Evolutionary conservation across 2,888 invertebrate species (phyloP).

Genomic region (Caenorhabditis wallacei): DNA sequence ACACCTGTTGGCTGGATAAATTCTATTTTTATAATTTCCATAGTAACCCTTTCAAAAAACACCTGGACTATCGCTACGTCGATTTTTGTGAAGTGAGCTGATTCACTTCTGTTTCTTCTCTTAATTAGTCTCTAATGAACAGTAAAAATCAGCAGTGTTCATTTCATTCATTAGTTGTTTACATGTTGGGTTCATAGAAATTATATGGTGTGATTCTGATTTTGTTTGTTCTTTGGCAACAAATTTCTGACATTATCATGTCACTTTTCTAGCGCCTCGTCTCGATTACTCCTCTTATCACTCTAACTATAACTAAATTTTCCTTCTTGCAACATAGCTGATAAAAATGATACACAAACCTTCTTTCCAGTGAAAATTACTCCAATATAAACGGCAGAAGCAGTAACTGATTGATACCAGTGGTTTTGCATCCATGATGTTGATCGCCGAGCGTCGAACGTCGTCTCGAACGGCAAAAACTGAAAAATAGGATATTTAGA

Average conservation of each 20-base stretch:
- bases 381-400: constrained; percentile 92
- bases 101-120: no score
- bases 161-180: background rate
- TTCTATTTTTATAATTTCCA: no score
- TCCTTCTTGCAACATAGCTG: background rate
- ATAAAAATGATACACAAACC: constrained; percentile 82
- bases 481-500: constrained; percentile 17
- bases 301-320: constrained; percentile 44
- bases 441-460: constrained; percentile 93
- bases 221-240: constrained; percentile 28
- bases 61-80: no score
- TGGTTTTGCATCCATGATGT: constrained; percentile 92
- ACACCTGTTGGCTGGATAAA: no score
- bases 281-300: constrained; percentile 36
- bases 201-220: constrained; percentile 37
- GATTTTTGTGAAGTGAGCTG: no score
- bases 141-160: background rate
- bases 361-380: constrained; percentile 95
- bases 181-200: background rate
- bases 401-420: constrained; percentile 86
- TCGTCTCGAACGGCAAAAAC: constrained; percentile 95
- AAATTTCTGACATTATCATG: constrained; percentile 34
- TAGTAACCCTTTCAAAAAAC: no score
- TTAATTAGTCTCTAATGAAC: no score
- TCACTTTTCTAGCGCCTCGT: constrained; percentile 23